Conservation (phyloP, 1,140 invertebrate genomes). For the Drosophila lacertosa region DNA sequence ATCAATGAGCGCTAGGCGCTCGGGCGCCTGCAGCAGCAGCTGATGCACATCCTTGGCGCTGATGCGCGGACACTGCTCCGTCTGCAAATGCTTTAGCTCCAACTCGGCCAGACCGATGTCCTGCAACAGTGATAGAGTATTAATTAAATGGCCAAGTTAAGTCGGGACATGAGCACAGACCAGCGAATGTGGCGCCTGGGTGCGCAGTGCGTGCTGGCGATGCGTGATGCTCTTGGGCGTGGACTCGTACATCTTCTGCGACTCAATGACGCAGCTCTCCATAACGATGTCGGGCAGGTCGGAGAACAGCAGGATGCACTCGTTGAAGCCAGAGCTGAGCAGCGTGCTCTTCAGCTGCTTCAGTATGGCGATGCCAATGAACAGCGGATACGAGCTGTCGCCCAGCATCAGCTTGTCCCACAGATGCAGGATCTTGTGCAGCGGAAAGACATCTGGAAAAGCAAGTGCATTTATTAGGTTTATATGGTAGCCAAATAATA, state of each 20-base stretch:
- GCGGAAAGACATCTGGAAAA: conserved; percentile 97
- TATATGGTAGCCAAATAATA: no score
- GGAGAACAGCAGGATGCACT: conserved; percentile 98
- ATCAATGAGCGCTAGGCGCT: conserved; percentile 91
- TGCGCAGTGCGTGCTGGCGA: conserved; percentile 85
- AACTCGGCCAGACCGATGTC: conserved; percentile 87
- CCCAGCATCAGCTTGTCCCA: conserved; percentile 98
- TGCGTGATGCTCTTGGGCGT: conserved; percentile 95
- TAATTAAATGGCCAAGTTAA: neutral
- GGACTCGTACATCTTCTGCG: conserved; percentile 92
- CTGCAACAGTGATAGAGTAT: conserved; percentile 83
- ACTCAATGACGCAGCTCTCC: conserved; percentile 95
- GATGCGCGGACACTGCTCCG: conserved; percentile 92
- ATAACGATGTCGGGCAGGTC: conserved; percentile 99
- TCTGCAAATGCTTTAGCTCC: conserved; percentile 87
- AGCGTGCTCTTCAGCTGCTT: conserved; percentile 94
- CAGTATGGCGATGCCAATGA: conserved; percentile 97
- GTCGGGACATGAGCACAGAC: conserved; percentile 28
- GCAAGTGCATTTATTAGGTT: no score
- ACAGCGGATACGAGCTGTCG: conserved; percentile 96
- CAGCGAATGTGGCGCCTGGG: conserved; percentile 44
- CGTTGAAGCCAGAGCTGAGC: conserved; percentile 96
- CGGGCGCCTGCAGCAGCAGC: conserved; percentile 87
- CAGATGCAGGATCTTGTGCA: conserved; percentile 98
- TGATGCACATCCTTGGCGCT: conserved; percentile 93